Conservation (phyloP, 2,113 vertebrate species). For the Platichthys flesus region DNA sequence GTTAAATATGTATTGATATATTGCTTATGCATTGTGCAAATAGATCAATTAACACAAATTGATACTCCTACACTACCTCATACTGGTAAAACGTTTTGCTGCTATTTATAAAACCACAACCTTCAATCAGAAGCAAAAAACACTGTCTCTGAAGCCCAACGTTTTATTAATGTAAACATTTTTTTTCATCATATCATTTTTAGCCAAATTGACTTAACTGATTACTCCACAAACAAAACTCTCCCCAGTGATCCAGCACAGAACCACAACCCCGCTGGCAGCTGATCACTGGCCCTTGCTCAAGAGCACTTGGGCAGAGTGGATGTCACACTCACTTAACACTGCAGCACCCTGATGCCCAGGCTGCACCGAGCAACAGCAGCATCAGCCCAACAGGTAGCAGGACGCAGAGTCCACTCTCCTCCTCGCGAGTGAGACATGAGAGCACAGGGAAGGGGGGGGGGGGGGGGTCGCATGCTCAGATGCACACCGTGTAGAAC, state of each 20-base stretch:
- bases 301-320: slow-evolving; percentile 13
- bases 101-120: too few relatives aligned
- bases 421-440: slow-evolving; percentile 31
- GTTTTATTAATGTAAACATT: too few relatives aligned
- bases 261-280: background rate
- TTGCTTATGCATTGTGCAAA: too few relatives aligned
- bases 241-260: background rate
- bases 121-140: too few relatives aligned
- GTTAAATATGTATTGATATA: too few relatives aligned
- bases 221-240: background rate
- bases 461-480: too few relatives aligned
- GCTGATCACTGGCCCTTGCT: background rate
- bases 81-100: too few relatives aligned
- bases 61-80: too few relatives aligned
- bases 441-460: background rate
- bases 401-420: background rate
- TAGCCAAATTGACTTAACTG: too few relatives aligned
- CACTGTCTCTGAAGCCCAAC: too few relatives aligned
- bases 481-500: background rate
- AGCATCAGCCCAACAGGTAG: slow-evolving; percentile 39
- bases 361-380: background rate
- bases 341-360: background rate
- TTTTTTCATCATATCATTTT: too few relatives aligned
- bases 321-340: background rate
- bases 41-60: too few relatives aligned